These are phyloP conservation scores for rat (Rattus norvegicus) DNA, from an alignment of 2,113 vertebrate species.

Conservation along the genomic window GRCr8 NC_086023.1:128949501-128950000, in stretches of 20 bases:
- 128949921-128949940: not conserved
- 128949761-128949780: not conserved
- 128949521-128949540: not conserved
- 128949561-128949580: not conserved
- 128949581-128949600: not conserved
- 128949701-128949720: not conserved
- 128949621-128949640: not conserved
- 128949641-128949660: not conserved
- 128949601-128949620: not conserved
- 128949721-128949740: not conserved
- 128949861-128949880: not conserved
- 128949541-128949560: not conserved
- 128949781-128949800: not conserved
- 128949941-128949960: not conserved
- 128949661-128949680: not conserved
- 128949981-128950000: not conserved
- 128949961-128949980: not conserved
- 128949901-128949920: not conserved
- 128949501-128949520: not conserved
- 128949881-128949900: not conserved
- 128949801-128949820: not conserved
- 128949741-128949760: not conserved
- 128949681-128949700: not conserved
- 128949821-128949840: not conserved
- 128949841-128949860: not conserved